phyloP scores from a whole-genome alignment of 2,113 vertebrate genomes.

The Hiodon alosoides region DNA sequence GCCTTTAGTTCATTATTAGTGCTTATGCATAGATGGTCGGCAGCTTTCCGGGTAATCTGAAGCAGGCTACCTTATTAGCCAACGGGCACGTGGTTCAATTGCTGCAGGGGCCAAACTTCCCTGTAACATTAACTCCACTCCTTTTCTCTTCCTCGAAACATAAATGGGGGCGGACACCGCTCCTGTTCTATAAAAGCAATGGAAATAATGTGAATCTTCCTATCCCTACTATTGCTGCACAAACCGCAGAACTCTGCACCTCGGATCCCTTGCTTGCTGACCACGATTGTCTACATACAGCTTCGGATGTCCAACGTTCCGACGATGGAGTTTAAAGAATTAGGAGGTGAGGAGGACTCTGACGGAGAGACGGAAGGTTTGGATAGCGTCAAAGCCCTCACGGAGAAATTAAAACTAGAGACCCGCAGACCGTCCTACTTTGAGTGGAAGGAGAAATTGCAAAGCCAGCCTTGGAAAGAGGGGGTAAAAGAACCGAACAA shows the following conservation, averaged over 20 bases:
- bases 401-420: constrained; percentile 83
- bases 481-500: background rate
- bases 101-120: background rate
- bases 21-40: background rate
- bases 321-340: constrained; percentile 66
- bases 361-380: constrained; percentile 65
- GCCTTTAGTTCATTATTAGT: no score
- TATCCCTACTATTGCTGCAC: no score
- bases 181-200: background rate
- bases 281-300: background rate
- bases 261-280: background rate
- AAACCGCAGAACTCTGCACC: background rate
- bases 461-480: constrained; percentile 66
- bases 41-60: background rate
- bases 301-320: constrained; percentile 44
- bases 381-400: constrained; percentile 78
- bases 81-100: background rate
- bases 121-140: background rate
- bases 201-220: constrained; percentile 15
- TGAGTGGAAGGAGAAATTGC: constrained; percentile 80
- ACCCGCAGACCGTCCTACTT: constrained; percentile 84
- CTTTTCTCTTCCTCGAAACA: constrained; percentile 4
- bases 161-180: constrained; percentile 5
- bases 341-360: constrained; percentile 65
- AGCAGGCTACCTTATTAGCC: background rate